Evolutionary conservation across 2,888 invertebrate genomes (phyloP), one percentile per base, ranked within the genome.

Genomic region (Ormyrus thymus): DNA sequence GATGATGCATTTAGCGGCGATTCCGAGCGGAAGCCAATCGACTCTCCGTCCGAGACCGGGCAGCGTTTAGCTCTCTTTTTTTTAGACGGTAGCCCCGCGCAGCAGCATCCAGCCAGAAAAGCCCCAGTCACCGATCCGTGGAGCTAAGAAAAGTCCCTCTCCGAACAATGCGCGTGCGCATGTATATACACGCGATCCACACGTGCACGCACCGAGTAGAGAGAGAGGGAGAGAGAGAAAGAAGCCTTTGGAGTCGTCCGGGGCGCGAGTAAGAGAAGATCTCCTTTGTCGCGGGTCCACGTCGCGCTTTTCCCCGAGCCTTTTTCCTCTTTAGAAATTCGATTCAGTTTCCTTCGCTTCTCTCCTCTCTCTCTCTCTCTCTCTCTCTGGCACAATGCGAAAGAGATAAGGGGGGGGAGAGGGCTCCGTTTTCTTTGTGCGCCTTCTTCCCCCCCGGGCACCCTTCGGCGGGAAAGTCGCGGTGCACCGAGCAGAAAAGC

Each of bases 211-310:
- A 9, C n/a, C 43, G 45, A 7, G 4, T 4, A 3, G 3, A 29
- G 1, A 29, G 29, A 29, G 29, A 29, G n/a, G n/a, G 29, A 29
- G 29, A 29, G 29, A 29, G 29, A 29, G 29, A 56, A 46, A 55
- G 48, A 69, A 58, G 69, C 7, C 46, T 13, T 11, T n/a, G 48
- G 58, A 58, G 69, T 6, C 46, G 45, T 7, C 7, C 15, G 7
- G 56, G 59, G 76, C 46, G 76, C 61, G 62, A 8, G 62, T 45
- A 66, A 51, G 64, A 56, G 72, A 66, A 51, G 64, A 56, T 78
- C 68, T 76, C 48, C 68, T 78, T 78, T 78, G 78, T 78, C 68
- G 68, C n/a, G 13, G 11, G 48, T 58, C 29, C 64, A 64, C 72
- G 66, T 73, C 55, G 51, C 51, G 62, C 55, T 69, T 55, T 61